Evolutionary conservation across 2,888 invertebrate genomes (phyloP).

Genomic region (Mystacides longicornis): DNA sequence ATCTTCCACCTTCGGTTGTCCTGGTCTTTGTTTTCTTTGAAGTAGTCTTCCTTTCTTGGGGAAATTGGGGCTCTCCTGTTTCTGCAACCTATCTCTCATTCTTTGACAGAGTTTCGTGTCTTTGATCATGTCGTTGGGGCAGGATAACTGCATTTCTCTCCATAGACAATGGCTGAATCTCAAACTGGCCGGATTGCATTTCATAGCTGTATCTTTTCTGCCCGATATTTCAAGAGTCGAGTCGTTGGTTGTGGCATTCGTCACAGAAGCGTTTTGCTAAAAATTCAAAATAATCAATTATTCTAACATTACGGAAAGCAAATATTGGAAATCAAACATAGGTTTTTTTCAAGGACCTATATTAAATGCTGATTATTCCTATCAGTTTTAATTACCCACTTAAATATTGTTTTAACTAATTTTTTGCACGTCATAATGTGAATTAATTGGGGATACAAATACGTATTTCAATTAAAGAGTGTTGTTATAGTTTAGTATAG

Average conservation of each 20-base stretch:
- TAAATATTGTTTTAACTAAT: too few relatives aligned
- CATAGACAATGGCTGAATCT: slow-evolving; percentile 35
- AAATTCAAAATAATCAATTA: neutral
- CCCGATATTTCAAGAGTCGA: neutral
- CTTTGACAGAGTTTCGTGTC: slow-evolving; percentile 33
- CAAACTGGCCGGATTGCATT: slow-evolving; percentile 34
- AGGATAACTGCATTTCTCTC: slow-evolving; percentile 35
- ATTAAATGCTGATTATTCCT: too few relatives aligned
- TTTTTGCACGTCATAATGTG: too few relatives aligned
- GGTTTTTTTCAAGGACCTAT: too few relatives aligned
- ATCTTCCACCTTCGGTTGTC: neutral
- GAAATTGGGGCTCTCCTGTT: slow-evolving; percentile 25
- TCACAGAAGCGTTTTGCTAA: neutral
- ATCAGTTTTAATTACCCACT: too few relatives aligned
- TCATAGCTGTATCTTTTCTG: neutral
- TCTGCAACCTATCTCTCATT: slow-evolving; percentile 32
- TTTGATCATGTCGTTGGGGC: slow-evolving; percentile 36
- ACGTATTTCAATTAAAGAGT: too few relatives aligned
- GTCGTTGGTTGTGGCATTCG: neutral
- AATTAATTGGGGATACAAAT: too few relatives aligned
- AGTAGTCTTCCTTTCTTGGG: slow-evolving; percentile 6
- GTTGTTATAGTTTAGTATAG: too few relatives aligned
- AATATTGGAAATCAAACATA: too few relatives aligned
- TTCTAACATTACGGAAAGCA: neutral
- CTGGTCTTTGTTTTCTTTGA: neutral